These are phyloP conservation scores for Lerista edwardsae DNA, from an alignment of 2,797 vertebrate species.

Conservation along the genomic window DNA sequence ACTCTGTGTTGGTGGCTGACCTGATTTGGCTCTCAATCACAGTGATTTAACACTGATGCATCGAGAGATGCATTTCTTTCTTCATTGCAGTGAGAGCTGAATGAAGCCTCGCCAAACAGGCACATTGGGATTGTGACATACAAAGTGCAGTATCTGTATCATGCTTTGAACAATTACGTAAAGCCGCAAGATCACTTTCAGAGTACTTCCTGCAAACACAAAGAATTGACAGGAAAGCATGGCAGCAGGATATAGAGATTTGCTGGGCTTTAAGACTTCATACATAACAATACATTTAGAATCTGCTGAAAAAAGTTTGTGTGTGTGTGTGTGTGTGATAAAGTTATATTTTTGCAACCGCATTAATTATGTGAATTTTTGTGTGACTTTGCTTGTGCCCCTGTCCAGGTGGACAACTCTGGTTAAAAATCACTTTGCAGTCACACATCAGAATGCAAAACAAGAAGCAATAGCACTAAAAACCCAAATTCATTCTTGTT, in stretches of 20 bases:
- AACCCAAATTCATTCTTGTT: slow-evolving; percentile 53
- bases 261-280: neutral
- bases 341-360: neutral
- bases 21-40: slow-evolving; percentile 21
- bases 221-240: neutral
- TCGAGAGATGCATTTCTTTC: slow-evolving; percentile 11
- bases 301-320: neutral
- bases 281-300: neutral
- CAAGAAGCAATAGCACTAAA: slow-evolving; percentile 68
- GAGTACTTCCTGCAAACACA: neutral
- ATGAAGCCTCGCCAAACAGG: neutral
- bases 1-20: neutral
- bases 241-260: neutral
- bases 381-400: neutral
- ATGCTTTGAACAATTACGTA: slow-evolving; percentile 15
- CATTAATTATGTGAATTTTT: neutral
- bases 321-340: neutral
- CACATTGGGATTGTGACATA: neutral
- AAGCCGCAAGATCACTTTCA: neutral
- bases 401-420: slow-evolving; percentile 16
- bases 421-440: slow-evolving; percentile 20
- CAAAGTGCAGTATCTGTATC: slow-evolving; percentile 20
- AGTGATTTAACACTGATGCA: neutral
- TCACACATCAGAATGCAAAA: slow-evolving; percentile 30
- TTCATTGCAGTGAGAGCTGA: neutral